Evolutionary conservation across 1,140 invertebrate species (phyloP).

Genomic region (Polyergus mexicanus): DNA sequence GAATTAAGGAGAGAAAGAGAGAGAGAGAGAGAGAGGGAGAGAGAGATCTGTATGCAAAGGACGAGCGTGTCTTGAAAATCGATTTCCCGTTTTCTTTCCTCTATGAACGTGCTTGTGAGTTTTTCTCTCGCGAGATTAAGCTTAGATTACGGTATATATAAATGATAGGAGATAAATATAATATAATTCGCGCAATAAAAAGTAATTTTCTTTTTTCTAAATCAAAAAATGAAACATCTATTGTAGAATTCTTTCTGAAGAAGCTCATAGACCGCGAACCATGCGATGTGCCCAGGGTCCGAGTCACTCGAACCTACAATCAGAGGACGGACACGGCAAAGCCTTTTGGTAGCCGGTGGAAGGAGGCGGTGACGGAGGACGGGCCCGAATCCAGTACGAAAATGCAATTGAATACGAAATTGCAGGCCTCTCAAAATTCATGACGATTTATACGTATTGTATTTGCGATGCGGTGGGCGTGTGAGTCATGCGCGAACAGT

Average conservation of each 20-base stretch:
- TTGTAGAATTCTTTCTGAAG: neutral
- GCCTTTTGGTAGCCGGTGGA: neutral
- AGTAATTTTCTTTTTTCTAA: too few species aligned
- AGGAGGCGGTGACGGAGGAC: constrained; percentile 55
- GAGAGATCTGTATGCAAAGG: too few species aligned
- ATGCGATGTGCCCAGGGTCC: constrained; percentile 58
- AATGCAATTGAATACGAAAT: constrained; percentile 80
- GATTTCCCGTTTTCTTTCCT: constrained; percentile 15
- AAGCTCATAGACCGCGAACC: constrained; percentile 9
- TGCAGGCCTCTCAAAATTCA: constrained; percentile 80
- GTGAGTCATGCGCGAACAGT: constrained; percentile 60
- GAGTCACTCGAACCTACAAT: constrained; percentile 72
- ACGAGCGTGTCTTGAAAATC: constrained; percentile 24
- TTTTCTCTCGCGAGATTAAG: neutral
- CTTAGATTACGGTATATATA: neutral
- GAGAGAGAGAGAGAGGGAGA: too few species aligned
- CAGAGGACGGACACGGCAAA: constrained; percentile 58
- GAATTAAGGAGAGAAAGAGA: constrained; percentile 1
- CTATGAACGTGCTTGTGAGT: neutral
- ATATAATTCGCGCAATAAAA: too few species aligned
- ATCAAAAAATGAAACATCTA: too few species aligned
- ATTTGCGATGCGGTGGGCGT: constrained; percentile 76
- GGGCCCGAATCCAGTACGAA: constrained; percentile 59
- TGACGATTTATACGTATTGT: constrained; percentile 81
- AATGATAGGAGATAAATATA: neutral